Percentiles rank a stretch among this genome's conserved stretches.
phyloP scores from a whole-genome alignment of 2,797 vertebrate species.

The Peromyscus melanophrys region DNA sequence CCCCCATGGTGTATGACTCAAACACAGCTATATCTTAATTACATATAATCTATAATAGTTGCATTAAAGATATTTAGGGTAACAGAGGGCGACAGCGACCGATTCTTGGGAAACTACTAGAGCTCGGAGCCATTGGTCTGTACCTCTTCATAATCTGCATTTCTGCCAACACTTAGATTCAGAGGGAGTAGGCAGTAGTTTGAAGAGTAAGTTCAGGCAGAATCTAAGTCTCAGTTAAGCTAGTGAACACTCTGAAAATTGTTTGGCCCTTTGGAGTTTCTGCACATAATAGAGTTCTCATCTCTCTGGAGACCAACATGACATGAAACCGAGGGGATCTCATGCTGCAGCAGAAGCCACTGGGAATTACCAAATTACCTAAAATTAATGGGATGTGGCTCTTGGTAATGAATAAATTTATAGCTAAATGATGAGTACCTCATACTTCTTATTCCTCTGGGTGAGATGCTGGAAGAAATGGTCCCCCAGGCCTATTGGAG shows the following conservation, averaged over 20 bases:
- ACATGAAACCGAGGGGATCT: slow-evolving; percentile 43
- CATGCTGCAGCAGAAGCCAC: slow-evolving; percentile 13
- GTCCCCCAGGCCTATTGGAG: slow-evolving; percentile 43
- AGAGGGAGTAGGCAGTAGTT: neutral
- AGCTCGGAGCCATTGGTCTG: neutral
- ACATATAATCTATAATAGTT: neutral
- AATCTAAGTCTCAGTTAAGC: neutral
- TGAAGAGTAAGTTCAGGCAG: neutral
- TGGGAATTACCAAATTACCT: slow-evolving; percentile 66
- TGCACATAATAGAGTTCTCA: slow-evolving; percentile 31
- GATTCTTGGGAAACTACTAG: neutral
- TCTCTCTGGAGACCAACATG: slow-evolving; percentile 46
- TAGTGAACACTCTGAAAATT: slow-evolving; percentile 25
- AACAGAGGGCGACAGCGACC: neutral
- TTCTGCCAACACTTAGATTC: neutral
- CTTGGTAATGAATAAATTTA: slow-evolving; percentile 72
- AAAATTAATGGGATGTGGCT: slow-evolving; percentile 72
- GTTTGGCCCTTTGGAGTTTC: slow-evolving; percentile 20
- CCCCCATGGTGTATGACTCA: neutral
- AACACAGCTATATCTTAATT: neutral
- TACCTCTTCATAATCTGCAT: neutral
- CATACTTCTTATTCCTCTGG: slow-evolving; percentile 17
- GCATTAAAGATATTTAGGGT: neutral
- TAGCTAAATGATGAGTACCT: slow-evolving; percentile 64
- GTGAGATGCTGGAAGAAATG: slow-evolving; percentile 47